phyloP scores from a whole-genome alignment of 2,113 vertebrate genomes.

The Prochilodus magdalenae region DNA sequence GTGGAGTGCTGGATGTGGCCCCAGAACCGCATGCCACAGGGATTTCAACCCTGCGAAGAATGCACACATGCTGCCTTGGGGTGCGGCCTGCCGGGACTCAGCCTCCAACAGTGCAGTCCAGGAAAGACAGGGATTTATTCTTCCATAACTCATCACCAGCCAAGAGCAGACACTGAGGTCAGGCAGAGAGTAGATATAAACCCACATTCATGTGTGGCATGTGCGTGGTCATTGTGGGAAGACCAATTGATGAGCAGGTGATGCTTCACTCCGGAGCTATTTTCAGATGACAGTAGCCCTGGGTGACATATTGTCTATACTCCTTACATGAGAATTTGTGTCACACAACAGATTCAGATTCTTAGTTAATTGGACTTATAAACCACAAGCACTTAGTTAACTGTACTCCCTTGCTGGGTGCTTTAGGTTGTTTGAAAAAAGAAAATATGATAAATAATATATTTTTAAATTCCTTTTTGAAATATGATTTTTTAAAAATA shows the following conservation, averaged over 20 bases:
- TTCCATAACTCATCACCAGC: slow-evolving; percentile 48
- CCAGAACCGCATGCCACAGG: slow-evolving; percentile 51
- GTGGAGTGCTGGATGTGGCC: slow-evolving; percentile 47
- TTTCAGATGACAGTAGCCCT: neutral
- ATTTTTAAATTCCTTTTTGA: no score
- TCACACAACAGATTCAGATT: no score
- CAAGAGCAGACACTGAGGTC: slow-evolving; percentile 26
- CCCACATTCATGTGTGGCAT: slow-evolving; percentile 38
- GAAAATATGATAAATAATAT: no score
- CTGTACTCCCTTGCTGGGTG: no score
- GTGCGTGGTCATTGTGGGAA: slow-evolving; percentile 11
- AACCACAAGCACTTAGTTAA: no score
- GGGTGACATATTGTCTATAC: no score
- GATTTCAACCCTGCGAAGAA: slow-evolving; percentile 57
- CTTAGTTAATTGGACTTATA: no score
- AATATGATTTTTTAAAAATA: no score
- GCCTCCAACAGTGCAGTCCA: slow-evolving; percentile 36
- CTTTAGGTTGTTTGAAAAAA: no score
- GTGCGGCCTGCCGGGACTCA: slow-evolving; percentile 39
- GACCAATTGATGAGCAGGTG: slow-evolving; percentile 20
- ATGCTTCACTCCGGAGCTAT: slow-evolving; percentile 20
- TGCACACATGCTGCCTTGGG: slow-evolving; percentile 45
- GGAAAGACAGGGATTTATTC: slow-evolving; percentile 48
- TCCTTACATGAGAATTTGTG: no score
- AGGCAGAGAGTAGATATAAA: slow-evolving; percentile 24